Conservation (phyloP, 1,140 invertebrate species). For the Geopemphigus sp. region DNA sequence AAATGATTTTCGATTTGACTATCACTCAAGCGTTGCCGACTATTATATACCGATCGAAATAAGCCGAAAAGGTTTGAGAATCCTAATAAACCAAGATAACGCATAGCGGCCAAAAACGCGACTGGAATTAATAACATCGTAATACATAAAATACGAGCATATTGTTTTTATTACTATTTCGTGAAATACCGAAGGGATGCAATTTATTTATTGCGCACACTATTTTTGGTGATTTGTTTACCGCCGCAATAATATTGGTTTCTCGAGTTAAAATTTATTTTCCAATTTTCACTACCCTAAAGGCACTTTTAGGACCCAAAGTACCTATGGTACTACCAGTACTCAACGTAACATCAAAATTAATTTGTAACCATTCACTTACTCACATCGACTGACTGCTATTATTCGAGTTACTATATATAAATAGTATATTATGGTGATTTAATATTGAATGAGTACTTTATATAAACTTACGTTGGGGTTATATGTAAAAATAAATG, state of each 20-base stretch:
- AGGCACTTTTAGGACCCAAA: background rate
- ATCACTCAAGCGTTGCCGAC: background rate
- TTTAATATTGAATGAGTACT: background rate
- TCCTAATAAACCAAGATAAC: conserved; percentile 25
- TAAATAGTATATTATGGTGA: background rate
- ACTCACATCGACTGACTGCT: background rate
- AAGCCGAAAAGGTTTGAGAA: background rate
- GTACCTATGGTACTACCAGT: no score
- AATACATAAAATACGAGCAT: conserved; percentile 45
- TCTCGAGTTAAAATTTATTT: conserved; percentile 24
- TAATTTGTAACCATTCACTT: conserved; percentile 37
- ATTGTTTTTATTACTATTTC: conserved; percentile 45
- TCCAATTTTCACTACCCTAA: background rate
- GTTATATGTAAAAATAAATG: background rate
- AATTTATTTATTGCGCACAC: conserved; percentile 29
- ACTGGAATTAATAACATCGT: conserved; percentile 40
- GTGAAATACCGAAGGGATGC: conserved; percentile 8
- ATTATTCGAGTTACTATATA: conserved; percentile 1
- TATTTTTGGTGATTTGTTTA: conserved; percentile 40
- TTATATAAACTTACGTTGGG: background rate
- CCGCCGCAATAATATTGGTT: conserved; percentile 30
- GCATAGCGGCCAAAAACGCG: conserved; percentile 11
- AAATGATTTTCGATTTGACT: background rate
- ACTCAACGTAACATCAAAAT: background rate
- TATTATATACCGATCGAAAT: background rate